A percentile compares a stretch with the other conserved stretches of the same genome.
phyloP scores from a whole-genome alignment of 2,888 invertebrate species.

The Conops quadrifasciatus region DNA sequence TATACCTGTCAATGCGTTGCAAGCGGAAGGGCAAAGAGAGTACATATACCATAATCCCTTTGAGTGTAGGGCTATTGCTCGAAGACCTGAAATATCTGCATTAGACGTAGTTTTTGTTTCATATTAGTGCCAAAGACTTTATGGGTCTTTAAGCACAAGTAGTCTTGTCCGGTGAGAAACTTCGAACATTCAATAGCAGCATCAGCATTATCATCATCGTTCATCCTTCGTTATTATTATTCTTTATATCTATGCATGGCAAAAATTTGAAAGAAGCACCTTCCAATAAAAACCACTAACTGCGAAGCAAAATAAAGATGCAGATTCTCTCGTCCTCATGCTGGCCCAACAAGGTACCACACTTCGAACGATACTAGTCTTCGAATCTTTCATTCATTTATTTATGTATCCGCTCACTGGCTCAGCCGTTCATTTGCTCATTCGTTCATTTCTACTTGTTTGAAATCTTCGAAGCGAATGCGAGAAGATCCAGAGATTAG shows the following conservation, averaged over 20 bases:
- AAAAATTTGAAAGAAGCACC: background rate
- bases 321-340: background rate
- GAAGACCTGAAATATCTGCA: too few species aligned
- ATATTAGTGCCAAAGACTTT: too few species aligned
- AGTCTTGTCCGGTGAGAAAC: too few species aligned
- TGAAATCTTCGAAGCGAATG: slow-evolving; percentile 32
- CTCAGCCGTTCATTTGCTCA: slow-evolving; percentile 3
- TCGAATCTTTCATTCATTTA: slow-evolving; percentile 5
- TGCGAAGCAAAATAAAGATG: slow-evolving; percentile 4
- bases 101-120: too few species aligned
- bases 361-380: background rate
- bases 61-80: too few species aligned
- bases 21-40: too few species aligned
- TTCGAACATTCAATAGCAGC: background rate
- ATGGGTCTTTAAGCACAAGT: too few species aligned
- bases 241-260: too few species aligned
- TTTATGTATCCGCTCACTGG: slow-evolving; percentile 3
- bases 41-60: too few species aligned
- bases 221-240: background rate
- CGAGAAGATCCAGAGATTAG: slow-evolving; percentile 34
- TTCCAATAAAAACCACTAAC: background rate
- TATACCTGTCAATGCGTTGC: too few species aligned
- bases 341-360: background rate
- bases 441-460: slow-evolving; percentile 21
- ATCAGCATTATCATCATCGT: background rate